These are phyloP conservation scores for Saiga tatarica DNA, from an alignment of 2,113 vertebrate species.

Conservation along the genomic window DNA sequence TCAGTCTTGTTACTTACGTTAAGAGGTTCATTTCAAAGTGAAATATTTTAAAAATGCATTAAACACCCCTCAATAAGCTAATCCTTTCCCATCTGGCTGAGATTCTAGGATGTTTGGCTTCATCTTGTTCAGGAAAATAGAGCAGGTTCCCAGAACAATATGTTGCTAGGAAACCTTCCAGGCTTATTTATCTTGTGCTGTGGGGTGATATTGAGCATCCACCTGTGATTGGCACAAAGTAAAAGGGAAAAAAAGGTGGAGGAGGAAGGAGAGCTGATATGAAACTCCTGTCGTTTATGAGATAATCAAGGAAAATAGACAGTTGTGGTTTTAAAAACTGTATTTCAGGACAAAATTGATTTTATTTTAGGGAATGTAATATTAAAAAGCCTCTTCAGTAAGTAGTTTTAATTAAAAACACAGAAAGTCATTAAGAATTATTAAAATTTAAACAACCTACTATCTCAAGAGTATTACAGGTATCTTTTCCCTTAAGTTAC, in stretches of 20 bases:
- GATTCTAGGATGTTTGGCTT: conserved; percentile 28
- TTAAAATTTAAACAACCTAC: background rate
- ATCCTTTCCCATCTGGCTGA: conserved; percentile 49
- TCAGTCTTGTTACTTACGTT: background rate
- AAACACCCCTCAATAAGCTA: background rate
- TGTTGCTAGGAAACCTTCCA: conserved; percentile 67
- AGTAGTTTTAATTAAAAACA: conserved; percentile 45
- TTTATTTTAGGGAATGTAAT: conserved; percentile 33
- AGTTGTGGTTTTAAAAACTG: background rate
- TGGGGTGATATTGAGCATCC: background rate
- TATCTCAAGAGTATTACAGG: background rate
- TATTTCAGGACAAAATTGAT: conserved; percentile 32
- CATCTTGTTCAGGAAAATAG: conserved; percentile 37
- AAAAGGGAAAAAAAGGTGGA: background rate
- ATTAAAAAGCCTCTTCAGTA: background rate
- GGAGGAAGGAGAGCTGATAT: background rate
- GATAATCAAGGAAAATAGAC: background rate
- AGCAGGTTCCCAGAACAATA: conserved; percentile 51
- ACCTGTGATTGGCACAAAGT: background rate
- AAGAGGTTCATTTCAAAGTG: conserved; percentile 41
- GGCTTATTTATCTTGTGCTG: conserved; percentile 53
- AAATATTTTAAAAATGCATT: conserved; percentile 3
- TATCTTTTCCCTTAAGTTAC: background rate
- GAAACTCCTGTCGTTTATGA: conserved; percentile 9
- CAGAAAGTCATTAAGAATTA: background rate